These are phyloP conservation scores for Synergus laeviventris DNA, from an alignment of 2,888 invertebrate species.

Conservation along the genomic window DNA sequence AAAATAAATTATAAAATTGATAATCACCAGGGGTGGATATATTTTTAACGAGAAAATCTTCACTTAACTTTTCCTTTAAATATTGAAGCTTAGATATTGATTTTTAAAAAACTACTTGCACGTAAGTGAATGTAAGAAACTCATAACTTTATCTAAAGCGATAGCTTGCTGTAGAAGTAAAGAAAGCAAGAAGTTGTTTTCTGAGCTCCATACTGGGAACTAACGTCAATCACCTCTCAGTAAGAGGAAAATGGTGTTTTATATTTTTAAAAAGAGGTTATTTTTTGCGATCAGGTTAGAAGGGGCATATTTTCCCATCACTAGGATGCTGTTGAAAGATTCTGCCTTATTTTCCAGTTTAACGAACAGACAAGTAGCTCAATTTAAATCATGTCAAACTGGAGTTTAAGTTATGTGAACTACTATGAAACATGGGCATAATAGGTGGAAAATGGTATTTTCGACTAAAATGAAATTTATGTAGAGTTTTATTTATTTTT, in stretches of 20 bases:
- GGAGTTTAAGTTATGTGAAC: not conserved
- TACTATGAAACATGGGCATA: not conserved
- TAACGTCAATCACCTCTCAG: conserved; percentile 31
- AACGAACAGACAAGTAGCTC: conserved; percentile 31
- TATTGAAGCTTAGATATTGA: conserved; percentile 23
- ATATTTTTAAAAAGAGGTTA: conserved; percentile 26
- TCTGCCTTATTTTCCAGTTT: conserved; percentile 26
- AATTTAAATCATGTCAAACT: conserved; percentile 37
- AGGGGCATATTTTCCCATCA: conserved; percentile 4
- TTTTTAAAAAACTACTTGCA: not conserved
- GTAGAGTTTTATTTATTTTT: not conserved
- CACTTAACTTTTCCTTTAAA: not conserved
- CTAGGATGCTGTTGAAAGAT: conserved; percentile 23
- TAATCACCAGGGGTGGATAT: not conserved
- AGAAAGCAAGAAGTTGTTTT: conserved; percentile 32
- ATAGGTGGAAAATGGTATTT: not conserved
- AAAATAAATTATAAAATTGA: too few species aligned
- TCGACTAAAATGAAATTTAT: not conserved
- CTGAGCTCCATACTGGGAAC: conserved; percentile 1
- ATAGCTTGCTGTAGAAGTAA: conserved; percentile 8
- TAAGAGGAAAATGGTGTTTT: conserved; percentile 35
- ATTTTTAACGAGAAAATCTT: not conserved
- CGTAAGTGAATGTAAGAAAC: conserved; percentile 18
- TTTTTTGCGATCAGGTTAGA: conserved; percentile 18
- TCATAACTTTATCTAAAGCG: conserved; percentile 21